Base-by-base conservation (phyloP, 2,888 invertebrate species). In the Nephrotoma flavescens region DNA sequence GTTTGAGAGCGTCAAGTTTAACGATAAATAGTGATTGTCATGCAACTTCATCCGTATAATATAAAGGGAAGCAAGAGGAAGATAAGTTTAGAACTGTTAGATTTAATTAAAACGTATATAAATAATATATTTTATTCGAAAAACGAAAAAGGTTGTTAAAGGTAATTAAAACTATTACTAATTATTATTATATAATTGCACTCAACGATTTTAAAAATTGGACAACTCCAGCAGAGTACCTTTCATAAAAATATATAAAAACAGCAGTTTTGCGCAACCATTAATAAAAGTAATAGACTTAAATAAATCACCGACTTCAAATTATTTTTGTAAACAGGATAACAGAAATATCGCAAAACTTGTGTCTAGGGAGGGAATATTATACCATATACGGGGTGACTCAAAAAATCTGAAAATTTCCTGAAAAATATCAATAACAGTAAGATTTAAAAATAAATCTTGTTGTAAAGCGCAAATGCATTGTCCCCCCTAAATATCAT, bases 21-120 rank as follows among this genome's bases (percentile, higher is more conserved):
- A 92, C 92, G 7, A 90, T 92, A 86, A 90, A 92, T 85, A 91
- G 91, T 85, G 92, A 92, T 45, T 92, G 93, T 87, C 93, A 93
- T 88, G 93, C 93, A 11, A 93, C 93, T 71, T 93, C 93, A 88
- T 93, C 93, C 0, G 93, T 93, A 88, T 93, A 83, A 52, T 52
- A 52, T 52, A 15, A n/a, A n/a, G n/a, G n/a, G n/a, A n/a, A n/a
- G n/a, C n/a, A n/a, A n/a, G n/a, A n/a, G n/a, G n/a, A n/a, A 52
- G 47, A 47, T 47, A 47, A 11, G 47, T 47, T n/a, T 47, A 47
- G 12, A 52, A 52, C 52, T 2, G 6, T 52, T 52, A 52, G 52
- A 52, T 52, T 42, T 52, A 15, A 52, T 15, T 15, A 52, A 52
- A 52, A 52, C 15, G n/a, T n/a, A 52, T 15, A 52, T 15, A 52